A percentile compares a stretch with the other conserved stretches of the same genome.
phyloP scores from a whole-genome alignment of 2,797 vertebrate species.

The Tolypeutes matacus region DNA sequence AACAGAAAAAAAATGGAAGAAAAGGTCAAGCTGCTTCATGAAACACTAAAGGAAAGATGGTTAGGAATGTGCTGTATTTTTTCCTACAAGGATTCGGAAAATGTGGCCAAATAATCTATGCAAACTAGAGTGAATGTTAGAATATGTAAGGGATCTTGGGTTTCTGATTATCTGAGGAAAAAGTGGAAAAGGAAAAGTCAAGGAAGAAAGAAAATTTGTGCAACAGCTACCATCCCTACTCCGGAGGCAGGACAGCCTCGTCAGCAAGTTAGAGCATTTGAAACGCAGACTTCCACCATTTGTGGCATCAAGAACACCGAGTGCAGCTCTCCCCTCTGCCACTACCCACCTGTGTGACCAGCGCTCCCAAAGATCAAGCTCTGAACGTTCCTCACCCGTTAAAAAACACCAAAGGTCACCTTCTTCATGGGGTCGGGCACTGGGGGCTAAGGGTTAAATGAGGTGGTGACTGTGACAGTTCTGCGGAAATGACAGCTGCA shows the following conservation, averaged over 20 bases:
- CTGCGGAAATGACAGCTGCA: background rate
- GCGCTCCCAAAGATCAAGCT: background rate
- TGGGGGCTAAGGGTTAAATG: background rate
- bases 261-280: background rate
- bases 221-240: background rate
- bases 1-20: background rate
- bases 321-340: no score
- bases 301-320: background rate
- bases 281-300: background rate
- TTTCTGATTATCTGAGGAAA: slow-evolving; percentile 2
- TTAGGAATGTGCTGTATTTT: background rate
- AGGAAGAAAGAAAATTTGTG: background rate
- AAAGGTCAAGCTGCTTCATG: background rate
- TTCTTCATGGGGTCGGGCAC: background rate
- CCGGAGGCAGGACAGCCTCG: background rate
- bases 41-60: background rate
- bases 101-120: background rate
- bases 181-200: background rate
- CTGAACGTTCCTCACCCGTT: background rate
- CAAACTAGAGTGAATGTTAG: background rate
- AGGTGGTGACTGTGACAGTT: background rate
- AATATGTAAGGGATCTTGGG: background rate
- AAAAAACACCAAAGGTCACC: background rate
- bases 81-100: background rate
- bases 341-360: fast-evolving